These are phyloP conservation scores for Drosophila longiperda DNA, from an alignment of 2,888 invertebrate species.

Conservation along the genomic window DNA sequence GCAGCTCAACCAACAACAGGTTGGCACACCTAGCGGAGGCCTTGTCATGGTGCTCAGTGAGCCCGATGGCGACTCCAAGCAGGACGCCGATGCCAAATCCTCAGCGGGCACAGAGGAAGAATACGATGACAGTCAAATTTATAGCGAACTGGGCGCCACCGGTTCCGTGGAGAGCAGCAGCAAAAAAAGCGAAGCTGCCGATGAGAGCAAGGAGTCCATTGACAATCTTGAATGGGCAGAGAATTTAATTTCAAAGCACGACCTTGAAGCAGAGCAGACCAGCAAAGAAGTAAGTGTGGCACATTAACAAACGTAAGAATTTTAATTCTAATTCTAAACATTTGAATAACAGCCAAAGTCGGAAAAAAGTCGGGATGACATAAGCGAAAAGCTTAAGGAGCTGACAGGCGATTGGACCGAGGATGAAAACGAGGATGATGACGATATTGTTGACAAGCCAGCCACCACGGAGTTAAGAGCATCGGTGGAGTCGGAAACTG, in stretches of 20 bases:
- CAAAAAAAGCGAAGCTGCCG: conserved; percentile 61
- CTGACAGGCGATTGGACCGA: conserved; percentile 84
- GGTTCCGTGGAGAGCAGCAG: conserved; percentile 53
- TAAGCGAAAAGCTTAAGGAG: conserved; percentile 83
- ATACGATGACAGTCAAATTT: conserved; percentile 81
- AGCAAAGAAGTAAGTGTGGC: conserved; percentile 67
- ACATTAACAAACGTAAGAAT: background rate
- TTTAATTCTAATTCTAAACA: background rate
- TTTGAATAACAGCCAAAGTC: conserved; percentile 49
- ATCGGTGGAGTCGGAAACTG: conserved; percentile 65
- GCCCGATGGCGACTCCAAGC: conserved; percentile 62
- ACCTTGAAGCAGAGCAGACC: conserved; percentile 69
- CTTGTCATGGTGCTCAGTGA: conserved; percentile 85
- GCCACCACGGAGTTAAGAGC: conserved; percentile 47
- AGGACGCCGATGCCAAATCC: conserved; percentile 63
- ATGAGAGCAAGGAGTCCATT: conserved; percentile 82
- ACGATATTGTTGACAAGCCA: conserved; percentile 45
- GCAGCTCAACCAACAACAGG: conserved; percentile 84
- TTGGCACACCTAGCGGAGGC: conserved; percentile 81
- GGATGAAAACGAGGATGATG: conserved; percentile 83
- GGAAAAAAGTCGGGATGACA: conserved; percentile 78
- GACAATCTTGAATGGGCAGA: conserved; percentile 84
- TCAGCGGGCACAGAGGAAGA: conserved; percentile 73
- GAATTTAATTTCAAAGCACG: conserved; percentile 82
- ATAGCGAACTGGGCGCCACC: conserved; percentile 70